Base-by-base conservation (phyloP, 30 jellyfish, hydroid and myxozoan genomes). In the Morbakka virulenta region DNA sequence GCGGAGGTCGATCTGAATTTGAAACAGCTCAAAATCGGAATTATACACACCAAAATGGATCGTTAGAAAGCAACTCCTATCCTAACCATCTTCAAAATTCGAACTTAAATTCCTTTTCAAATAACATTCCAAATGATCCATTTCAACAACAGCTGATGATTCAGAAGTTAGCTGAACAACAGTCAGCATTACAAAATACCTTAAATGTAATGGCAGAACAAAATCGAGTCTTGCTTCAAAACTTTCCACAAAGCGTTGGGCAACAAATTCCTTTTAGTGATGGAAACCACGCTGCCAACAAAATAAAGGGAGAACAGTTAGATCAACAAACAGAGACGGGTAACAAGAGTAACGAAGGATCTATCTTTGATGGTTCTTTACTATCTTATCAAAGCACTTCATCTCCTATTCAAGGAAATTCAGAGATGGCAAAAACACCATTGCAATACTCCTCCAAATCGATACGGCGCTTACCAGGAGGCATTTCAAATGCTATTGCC, bases 91-190 rank as follows among this genome's bases (percentile, higher is more conserved):
- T 41, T 6, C n/a, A n/a, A n/a, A n/a, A n/a, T n/a, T n/a, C n/a
- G n/a, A n/a, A n/a, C n/a, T n/a, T n/a, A n/a, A n/a, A n/a, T n/a
- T n/a, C n/a, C n/a, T 47, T 34, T 27, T 67, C 79, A 29, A 33
- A 53, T 35, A 83, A 73, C 2, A 67, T 73, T 6, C 94, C 85
- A 27, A 41, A 50, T 33, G 87, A 83, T 48, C 72, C 85, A 0
- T 87, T 62, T 28, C 87, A 83, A 41, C 94, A 83, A 63, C 67
- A 83, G 17, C 35, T 52, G 4, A 32, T 83, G 35, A 72, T 83
- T 21, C 94, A 83, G 32, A 84, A 83, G 87, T 67, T 83, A 72
- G 53, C 73, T 23, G 87, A 83, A 52, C 94, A 83, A 65, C 94
- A 83, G 33, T 71, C 83, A 2, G 20, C 67, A 85, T 65, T 83